Percentiles rank a stretch among this genome's conserved stretches.
These are phyloP conservation scores for Acheta domesticus DNA, from an alignment of 2,888 invertebrate species.

Conservation along the genomic window DNA sequence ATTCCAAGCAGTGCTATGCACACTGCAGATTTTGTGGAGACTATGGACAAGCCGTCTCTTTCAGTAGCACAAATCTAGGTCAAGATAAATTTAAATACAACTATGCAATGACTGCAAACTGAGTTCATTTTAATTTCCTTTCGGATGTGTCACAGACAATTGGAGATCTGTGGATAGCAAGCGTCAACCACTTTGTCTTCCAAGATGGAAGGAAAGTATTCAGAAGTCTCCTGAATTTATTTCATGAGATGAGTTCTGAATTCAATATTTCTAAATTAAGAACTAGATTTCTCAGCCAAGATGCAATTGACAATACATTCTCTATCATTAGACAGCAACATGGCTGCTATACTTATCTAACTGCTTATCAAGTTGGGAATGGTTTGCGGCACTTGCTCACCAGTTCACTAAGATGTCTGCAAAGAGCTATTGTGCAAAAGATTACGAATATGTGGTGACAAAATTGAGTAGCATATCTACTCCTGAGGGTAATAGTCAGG, in stretches of 20 bases:
- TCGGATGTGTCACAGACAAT: background rate
- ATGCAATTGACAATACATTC: background rate
- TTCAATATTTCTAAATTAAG: background rate
- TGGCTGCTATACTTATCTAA: background rate
- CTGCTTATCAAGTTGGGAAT: background rate
- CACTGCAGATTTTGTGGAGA: background rate
- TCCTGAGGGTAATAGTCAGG: too few relatives aligned
- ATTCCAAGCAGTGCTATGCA: background rate
- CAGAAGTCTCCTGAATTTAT: background rate
- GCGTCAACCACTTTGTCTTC: background rate
- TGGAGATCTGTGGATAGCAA: background rate
- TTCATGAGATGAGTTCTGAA: background rate
- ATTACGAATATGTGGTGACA: background rate
- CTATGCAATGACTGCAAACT: background rate
- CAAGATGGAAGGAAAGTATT: background rate
- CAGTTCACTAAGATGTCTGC: background rate
- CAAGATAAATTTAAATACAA: background rate
- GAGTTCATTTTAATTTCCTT: background rate
- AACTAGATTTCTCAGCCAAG: background rate
- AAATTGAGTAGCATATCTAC: background rate
- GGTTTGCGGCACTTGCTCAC: too few relatives aligned
- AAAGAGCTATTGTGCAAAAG: background rate
- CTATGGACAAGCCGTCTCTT: background rate
- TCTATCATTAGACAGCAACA: background rate
- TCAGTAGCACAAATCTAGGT: background rate